phyloP scores from a whole-genome alignment of 2,888 invertebrate genomes.

The Pristionchus entomophagus region DNA sequence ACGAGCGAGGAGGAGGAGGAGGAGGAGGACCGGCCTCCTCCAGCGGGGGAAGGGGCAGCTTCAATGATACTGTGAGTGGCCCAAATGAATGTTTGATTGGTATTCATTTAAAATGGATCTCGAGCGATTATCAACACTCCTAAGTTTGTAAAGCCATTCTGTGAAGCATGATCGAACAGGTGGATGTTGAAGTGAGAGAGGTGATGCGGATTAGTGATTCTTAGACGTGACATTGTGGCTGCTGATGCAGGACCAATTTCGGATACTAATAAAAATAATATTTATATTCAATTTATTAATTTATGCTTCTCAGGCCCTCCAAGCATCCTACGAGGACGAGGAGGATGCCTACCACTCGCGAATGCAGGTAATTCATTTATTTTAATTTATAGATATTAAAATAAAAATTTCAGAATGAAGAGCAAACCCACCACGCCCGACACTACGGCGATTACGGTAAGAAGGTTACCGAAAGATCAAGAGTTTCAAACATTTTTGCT shows the following conservation, averaged over 20 bases:
- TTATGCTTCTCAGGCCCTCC: slow-evolving; percentile 55
- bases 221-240: too few relatives aligned
- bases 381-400: neutral
- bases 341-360: slow-evolving; percentile 45
- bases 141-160: too few relatives aligned
- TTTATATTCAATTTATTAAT: neutral
- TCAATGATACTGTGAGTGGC: slow-evolving; percentile 19
- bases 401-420: neutral
- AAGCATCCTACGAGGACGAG: slow-evolving; percentile 47
- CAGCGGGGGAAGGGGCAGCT: slow-evolving; percentile 2
- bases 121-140: neutral
- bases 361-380: neutral
- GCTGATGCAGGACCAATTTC: too few relatives aligned
- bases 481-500: too few relatives aligned
- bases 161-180: too few relatives aligned
- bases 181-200: too few relatives aligned
- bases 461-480: too few relatives aligned
- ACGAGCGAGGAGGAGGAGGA: slow-evolving; percentile 29
- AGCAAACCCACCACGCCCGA: neutral
- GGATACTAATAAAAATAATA: neutral
- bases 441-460: slow-evolving; percentile 36
- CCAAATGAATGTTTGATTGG: neutral
- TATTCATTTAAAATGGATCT: neutral
- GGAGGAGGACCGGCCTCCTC: slow-evolving; percentile 29
- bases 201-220: too few relatives aligned